phyloP scores from a whole-genome alignment of 1,140 invertebrate species.

The Macrocentrus cingulum region DNA sequence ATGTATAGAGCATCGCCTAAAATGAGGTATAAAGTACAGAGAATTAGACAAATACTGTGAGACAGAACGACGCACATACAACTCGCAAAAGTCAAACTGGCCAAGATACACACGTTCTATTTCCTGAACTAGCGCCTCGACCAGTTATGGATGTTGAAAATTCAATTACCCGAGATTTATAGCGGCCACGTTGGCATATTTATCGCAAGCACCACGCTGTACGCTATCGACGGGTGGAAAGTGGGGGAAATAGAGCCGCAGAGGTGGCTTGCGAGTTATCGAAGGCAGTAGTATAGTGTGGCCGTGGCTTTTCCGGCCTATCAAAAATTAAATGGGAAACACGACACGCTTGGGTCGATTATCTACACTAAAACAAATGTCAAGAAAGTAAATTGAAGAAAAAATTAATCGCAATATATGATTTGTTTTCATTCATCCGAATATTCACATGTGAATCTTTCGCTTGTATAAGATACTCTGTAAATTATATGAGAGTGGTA shows the following conservation, averaged over 20 bases:
- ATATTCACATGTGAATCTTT: too few species aligned
- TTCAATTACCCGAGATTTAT: slow-evolving; percentile 51
- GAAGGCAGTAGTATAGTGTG: neutral
- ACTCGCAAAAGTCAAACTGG: neutral
- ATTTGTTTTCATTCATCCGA: too few species aligned
- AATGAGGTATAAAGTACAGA: too few species aligned
- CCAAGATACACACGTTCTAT: slow-evolving; percentile 42
- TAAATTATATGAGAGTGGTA: neutral
- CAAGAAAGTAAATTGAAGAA: slow-evolving; percentile 2
- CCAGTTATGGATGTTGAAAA: slow-evolving; percentile 48
- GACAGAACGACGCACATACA: slow-evolving; percentile 1
- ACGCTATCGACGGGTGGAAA: neutral
- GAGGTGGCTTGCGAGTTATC: neutral
- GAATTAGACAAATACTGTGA: too few species aligned
- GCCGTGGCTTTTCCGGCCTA: slow-evolving; percentile 16
- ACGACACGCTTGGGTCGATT: slow-evolving; percentile 2
- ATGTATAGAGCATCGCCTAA: too few species aligned
- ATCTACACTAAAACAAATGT: neutral
- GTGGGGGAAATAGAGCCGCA: slow-evolving; percentile 2
- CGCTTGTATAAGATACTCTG: too few species aligned
- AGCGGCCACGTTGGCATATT: slow-evolving; percentile 41
- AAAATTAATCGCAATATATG: too few species aligned
- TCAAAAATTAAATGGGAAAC: slow-evolving; percentile 16
- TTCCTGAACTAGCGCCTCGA: slow-evolving; percentile 41
- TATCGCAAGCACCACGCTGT: slow-evolving; percentile 33